Percentiles rank a stretch among this genome's conserved stretches.
Evolutionary conservation across 2,888 invertebrate species (phyloP).

Genomic region (Entomobrya multifasciata): DNA sequence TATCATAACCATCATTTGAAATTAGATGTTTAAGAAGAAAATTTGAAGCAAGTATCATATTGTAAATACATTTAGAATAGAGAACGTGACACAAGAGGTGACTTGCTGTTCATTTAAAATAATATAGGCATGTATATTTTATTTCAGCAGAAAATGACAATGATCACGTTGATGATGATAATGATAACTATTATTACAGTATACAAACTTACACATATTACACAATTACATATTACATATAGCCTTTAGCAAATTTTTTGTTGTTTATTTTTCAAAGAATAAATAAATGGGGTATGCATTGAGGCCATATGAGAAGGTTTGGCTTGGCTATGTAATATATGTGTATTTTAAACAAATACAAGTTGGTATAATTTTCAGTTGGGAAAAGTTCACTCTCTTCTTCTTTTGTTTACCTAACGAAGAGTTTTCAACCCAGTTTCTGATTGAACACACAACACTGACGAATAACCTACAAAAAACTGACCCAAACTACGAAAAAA

Average conservation of each 20-base stretch:
- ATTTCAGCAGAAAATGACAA: conserved; percentile 10
- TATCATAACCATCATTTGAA: conserved; percentile 29
- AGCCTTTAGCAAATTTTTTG: not conserved
- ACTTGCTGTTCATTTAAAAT: conserved; percentile 38
- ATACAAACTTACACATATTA: not conserved
- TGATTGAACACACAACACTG: not conserved
- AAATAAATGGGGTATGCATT: not conserved
- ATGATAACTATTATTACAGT: not conserved
- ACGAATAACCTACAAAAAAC: not conserved
- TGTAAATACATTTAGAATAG: too few relatives aligned
- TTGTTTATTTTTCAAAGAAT: conserved; percentile 25
- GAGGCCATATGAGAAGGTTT: too few relatives aligned
- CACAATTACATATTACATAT: too few relatives aligned
- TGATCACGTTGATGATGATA: not conserved
- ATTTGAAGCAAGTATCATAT: too few relatives aligned
- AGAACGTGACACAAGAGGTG: conserved; percentile 28
- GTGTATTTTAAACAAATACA: too few relatives aligned
- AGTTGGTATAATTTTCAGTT: too few relatives aligned
- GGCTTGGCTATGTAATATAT: too few relatives aligned
- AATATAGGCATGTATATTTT: conserved; percentile 8
- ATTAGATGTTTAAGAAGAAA: too few relatives aligned
- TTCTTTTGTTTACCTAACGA: not conserved
- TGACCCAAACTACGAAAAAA: too few relatives aligned
- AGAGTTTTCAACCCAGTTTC: not conserved
- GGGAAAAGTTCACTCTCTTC: too few relatives aligned